Percentiles rank a stretch among this genome's conserved stretches.
Conservation (phyloP, 2,113 vertebrate genomes). For the Chaetorhynchus papuensis region DNA sequence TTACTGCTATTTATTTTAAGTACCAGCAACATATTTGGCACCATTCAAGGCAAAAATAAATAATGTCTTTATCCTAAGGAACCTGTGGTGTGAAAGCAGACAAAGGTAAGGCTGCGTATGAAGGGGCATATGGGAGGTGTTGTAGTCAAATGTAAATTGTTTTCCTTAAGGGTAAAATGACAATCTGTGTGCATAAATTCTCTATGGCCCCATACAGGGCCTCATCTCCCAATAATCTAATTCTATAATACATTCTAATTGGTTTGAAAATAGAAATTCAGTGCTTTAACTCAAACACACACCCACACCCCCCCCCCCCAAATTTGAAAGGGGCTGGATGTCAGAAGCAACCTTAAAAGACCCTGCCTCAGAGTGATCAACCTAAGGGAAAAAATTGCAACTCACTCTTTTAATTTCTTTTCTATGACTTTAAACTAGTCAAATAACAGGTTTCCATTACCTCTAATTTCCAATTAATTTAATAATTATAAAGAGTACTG, state of each 20-base stretch:
- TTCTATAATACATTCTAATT: background rate
- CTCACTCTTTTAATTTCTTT: background rate
- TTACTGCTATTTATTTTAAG: conserved; percentile 57
- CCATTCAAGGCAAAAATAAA: background rate
- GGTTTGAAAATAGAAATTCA: background rate
- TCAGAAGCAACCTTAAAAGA: background rate
- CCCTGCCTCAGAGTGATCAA: background rate
- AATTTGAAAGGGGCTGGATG: background rate
- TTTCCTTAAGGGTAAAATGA: background rate
- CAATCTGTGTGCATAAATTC: background rate
- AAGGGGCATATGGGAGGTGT: background rate
- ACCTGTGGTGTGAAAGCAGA: background rate
- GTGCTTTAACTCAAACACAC: background rate
- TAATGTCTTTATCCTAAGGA: background rate
- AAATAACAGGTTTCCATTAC: background rate
- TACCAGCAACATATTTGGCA: background rate
- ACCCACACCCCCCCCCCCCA: fast-evolving
- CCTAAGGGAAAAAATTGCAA: background rate
- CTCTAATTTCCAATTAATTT: conserved; percentile 6
- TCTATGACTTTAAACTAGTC: background rate
- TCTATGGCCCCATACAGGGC: background rate
- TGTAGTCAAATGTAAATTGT: background rate
- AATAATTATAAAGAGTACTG: background rate
- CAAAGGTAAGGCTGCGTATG: background rate
- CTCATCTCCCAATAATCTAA: background rate